A percentile compares a stretch with the other conserved stretches of the same genome.
phyloP scores from a whole-genome alignment of 2,888 invertebrate species.

The Lampropteryx suffumata region DNA sequence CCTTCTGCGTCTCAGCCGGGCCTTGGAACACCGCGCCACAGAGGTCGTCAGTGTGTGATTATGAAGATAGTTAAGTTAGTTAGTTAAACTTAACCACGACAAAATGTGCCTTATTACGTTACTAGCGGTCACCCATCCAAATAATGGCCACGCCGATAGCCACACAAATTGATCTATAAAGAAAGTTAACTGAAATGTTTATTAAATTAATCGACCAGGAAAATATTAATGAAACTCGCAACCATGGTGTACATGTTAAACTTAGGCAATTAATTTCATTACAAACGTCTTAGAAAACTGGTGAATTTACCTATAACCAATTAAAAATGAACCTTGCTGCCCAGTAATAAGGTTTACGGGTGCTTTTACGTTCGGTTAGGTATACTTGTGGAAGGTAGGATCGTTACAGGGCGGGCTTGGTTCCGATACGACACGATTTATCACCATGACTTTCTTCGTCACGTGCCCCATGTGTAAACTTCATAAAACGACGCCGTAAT shows the following conservation, averaged over 20 bases:
- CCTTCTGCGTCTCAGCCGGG: too few species aligned
- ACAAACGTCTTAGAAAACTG: conserved; percentile 12
- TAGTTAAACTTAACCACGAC: too few species aligned
- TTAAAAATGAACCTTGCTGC: conserved; percentile 17
- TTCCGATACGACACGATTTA: conserved; percentile 56
- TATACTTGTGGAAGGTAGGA: conserved; percentile 32
- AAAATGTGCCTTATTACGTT: too few species aligned
- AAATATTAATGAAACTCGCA: conserved; percentile 16
- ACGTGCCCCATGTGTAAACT: conserved; percentile 45
- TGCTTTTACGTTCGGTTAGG: conserved; percentile 7
- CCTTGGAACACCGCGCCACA: too few species aligned
- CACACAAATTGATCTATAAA: too few species aligned
- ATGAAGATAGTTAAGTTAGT: too few species aligned
- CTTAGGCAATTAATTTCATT: conserved; percentile 24
- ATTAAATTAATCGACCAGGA: conserved; percentile 9
- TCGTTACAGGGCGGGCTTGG: conserved; percentile 44
- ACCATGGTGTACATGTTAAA: conserved; percentile 13
- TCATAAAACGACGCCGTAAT: conserved; percentile 33
- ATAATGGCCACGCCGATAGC: too few species aligned
- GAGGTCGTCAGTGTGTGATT: too few species aligned
- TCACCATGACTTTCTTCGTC: conserved; percentile 49
- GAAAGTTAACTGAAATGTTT: too few species aligned
- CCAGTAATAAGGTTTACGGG: conserved; percentile 14
- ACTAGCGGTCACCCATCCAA: too few species aligned
- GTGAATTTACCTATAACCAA: neutral